A percentile compares a stretch with the other conserved stretches of the same genome.
Evolutionary conservation across 2,113 vertebrate species (phyloP).

Genomic region (Tichodroma muraria): DNA sequence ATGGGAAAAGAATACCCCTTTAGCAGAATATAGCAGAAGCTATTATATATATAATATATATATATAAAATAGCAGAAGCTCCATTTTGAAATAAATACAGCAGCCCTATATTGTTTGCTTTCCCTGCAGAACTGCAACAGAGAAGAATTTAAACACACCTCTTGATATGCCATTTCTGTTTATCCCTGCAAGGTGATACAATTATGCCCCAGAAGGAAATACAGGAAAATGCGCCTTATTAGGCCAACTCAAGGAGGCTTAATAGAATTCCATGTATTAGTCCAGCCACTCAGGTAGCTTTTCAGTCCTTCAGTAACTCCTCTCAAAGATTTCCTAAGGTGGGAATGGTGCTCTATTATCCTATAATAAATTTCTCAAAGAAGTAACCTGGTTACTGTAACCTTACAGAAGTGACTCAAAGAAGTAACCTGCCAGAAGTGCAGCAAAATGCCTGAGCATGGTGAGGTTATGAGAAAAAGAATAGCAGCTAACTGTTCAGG

Average conservation of each 20-base stretch:
- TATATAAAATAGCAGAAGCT: no score
- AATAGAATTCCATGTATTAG: background rate
- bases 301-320: background rate
- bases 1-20: background rate
- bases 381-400: background rate
- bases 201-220: background rate
- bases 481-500: background rate
- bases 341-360: background rate
- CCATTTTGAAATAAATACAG: background rate
- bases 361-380: background rate
- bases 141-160: background rate
- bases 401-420: no score
- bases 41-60: no score
- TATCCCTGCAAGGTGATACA: background rate
- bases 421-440: background rate
- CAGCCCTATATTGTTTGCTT: background rate
- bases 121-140: background rate
- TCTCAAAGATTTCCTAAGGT: background rate
- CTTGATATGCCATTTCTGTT: background rate
- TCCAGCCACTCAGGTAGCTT: background rate
- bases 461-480: background rate
- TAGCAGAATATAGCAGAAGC: no score
- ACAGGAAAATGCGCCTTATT: background rate
- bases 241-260: background rate
- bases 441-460: background rate